Evolutionary conservation across 2,888 invertebrate species (phyloP).

Genomic region (Euplexia lucipara): DNA sequence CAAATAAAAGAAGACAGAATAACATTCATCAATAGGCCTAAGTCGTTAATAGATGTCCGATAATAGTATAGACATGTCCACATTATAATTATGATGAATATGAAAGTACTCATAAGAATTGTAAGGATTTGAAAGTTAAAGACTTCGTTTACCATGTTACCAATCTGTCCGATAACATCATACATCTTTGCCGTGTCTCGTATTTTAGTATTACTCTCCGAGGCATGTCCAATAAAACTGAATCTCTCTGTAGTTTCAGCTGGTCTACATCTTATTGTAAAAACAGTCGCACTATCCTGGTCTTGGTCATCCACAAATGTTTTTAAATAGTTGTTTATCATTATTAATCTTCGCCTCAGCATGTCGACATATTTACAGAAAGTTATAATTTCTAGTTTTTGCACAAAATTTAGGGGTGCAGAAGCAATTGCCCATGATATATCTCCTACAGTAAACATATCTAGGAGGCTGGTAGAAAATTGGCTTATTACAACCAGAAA

Average conservation of each 20-base stretch:
- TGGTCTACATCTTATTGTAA: conserved; percentile 57
- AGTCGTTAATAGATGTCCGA: conserved; percentile 58
- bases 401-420: conserved; percentile 36
- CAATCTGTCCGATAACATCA: conserved; percentile 74
- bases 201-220: conserved; percentile 71
- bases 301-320: conserved; percentile 71
- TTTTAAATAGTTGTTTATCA: conserved; percentile 73
- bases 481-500: conserved; percentile 35
- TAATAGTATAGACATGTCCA: conserved; percentile 76
- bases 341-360: conserved; percentile 10
- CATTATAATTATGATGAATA: conserved; percentile 75
- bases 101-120: conserved; percentile 77
- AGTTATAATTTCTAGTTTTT: conserved; percentile 43
- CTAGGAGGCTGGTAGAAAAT: conserved; percentile 25
- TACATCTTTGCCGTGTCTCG: conserved; percentile 74
- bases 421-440: conserved; percentile 35
- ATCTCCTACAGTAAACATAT: conserved; percentile 35
- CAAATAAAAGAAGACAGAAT: conserved; percentile 60
- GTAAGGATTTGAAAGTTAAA: conserved; percentile 81
- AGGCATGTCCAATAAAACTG: conserved; percentile 68
- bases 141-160: conserved; percentile 71
- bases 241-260: conserved; percentile 43
- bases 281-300: conserved; percentile 60
- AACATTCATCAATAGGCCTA: conserved; percentile 67
- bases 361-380: conserved; percentile 48